These are phyloP conservation scores for Sebastes fasciatus DNA, from an alignment of 2,113 vertebrate genomes.

Conservation along the genomic window DNA sequence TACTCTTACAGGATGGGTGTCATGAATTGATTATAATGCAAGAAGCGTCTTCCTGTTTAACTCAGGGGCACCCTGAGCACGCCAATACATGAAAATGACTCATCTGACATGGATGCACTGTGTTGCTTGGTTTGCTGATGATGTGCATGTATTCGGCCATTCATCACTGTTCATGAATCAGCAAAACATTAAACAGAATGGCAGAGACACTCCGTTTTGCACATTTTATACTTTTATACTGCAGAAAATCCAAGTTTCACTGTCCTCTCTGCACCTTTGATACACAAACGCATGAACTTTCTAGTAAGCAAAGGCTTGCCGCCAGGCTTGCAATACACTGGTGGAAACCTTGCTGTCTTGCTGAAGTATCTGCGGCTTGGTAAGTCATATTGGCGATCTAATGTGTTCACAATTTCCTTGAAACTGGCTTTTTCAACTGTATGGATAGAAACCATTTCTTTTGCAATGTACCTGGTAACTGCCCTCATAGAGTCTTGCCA, in stretches of 20 bases:
- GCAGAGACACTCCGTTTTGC: not conserved
- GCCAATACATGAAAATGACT: slow-evolving; percentile 5
- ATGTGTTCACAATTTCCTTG: too few relatives aligned
- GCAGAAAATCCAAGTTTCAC: not conserved
- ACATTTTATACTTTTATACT: not conserved
- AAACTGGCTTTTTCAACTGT: too few relatives aligned
- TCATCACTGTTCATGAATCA: slow-evolving; percentile 35
- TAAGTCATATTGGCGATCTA: too few relatives aligned
- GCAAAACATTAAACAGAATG: not conserved
- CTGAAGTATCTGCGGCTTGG: too few relatives aligned
- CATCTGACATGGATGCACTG: slow-evolving; percentile 3
- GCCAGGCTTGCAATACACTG: too few relatives aligned
- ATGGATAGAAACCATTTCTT: too few relatives aligned
- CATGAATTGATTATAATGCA: slow-evolving; percentile 12
- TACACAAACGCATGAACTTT: too few relatives aligned
- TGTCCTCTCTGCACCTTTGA: not conserved
- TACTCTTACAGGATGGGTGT: slow-evolving; percentile 11
- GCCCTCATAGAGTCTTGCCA: too few relatives aligned
- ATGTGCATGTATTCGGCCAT: not conserved
- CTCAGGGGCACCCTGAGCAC: not conserved
- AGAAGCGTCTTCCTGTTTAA: not conserved
- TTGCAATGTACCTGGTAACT: too few relatives aligned
- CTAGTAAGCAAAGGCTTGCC: too few relatives aligned
- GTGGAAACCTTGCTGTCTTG: too few relatives aligned
- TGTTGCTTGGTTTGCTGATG: slow-evolving; percentile 4